These are phyloP conservation scores for fruit fly (Drosophila melanogaster) DNA, from an alignment of 1,140 invertebrate genomes.

Conservation along the genomic window Release_6_plus_ISO1_MT NC_004354.4:13699001-13699500, in stretches of 20 bases:
- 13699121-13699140: constrained; percentile 1
- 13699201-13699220: constrained; percentile 37
- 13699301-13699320: neutral
- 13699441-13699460: neutral
- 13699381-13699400: constrained; percentile 56
- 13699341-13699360: neutral
- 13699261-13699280: neutral
- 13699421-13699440: constrained; percentile 4
- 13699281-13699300: constrained; percentile 11
- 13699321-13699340: neutral
- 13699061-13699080: neutral
- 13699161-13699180: constrained; percentile 8
- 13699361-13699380: constrained; percentile 36
- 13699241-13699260: neutral
- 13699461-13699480: neutral
- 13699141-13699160: constrained; percentile 2
- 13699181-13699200: constrained; percentile 60
- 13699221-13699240: constrained; percentile 23
- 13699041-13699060: constrained; percentile 55
- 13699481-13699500: neutral
- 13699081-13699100: neutral
- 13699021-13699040: constrained; percentile 56
- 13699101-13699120: neutral
- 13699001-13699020: constrained; percentile 7
- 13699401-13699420: constrained; percentile 39